These are phyloP conservation scores for Eudasyphora cyanicolor DNA, from an alignment of 2,888 invertebrate genomes.

Conservation along the genomic window DNA sequence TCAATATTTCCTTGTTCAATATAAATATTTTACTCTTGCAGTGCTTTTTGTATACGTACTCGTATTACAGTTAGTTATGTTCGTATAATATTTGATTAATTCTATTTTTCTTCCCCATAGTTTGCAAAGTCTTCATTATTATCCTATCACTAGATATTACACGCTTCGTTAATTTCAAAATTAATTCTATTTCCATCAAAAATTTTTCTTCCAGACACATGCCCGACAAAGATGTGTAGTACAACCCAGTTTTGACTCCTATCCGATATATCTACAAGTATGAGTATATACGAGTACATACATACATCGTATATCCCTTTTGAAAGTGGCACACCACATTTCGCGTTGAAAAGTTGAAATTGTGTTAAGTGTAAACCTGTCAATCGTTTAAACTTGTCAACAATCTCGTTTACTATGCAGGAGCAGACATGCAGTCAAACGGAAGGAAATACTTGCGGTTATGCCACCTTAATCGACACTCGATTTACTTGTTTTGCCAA, in stretches of 20 bases:
- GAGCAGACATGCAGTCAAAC: constrained; percentile 58
- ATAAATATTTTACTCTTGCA: too few species aligned
- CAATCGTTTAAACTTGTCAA: constrained; percentile 66
- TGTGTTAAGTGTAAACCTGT: constrained; percentile 62
- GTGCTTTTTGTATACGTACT: too few species aligned
- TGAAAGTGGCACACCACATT: background rate
- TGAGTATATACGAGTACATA: background rate
- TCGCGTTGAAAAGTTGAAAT: background rate
- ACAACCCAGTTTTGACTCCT: too few species aligned
- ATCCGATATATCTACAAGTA: too few species aligned
- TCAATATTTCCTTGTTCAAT: too few species aligned
- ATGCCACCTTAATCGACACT: constrained; percentile 66
- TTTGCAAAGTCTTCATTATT: background rate
- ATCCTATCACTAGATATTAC: background rate
- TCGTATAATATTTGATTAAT: too few species aligned
- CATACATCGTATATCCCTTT: background rate
- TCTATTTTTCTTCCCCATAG: too few species aligned
- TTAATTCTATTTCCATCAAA: constrained; percentile 52
- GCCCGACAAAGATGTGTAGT: too few species aligned
- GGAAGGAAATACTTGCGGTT: constrained; percentile 67
- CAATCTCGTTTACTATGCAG: constrained; percentile 62
- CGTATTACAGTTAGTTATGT: too few species aligned
- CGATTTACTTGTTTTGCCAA: constrained; percentile 64
- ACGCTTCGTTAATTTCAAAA: constrained; percentile 31
- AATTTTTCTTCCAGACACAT: constrained; percentile 15